Evolutionary conservation across 2,888 invertebrate genomes (phyloP).

Genomic region (Celastrina argiolus): DNA sequence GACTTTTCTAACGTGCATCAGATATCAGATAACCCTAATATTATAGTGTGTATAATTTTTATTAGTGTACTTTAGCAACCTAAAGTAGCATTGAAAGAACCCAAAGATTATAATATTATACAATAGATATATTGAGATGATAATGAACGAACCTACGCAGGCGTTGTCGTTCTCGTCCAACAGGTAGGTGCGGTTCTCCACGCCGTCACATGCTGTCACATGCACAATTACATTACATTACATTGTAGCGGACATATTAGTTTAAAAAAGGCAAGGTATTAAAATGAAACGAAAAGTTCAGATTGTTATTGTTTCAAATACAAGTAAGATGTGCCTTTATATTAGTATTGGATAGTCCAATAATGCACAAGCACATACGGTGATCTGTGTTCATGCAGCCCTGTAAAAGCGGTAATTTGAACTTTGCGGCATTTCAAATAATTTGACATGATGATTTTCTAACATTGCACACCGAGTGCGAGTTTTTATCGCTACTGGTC

Average conservation of each 20-base stretch:
- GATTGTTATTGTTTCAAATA: background rate
- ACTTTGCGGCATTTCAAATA: background rate
- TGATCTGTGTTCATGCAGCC: background rate
- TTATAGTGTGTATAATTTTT: too few species aligned
- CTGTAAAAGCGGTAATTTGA: background rate
- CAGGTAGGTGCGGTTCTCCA: slow-evolving; percentile 88
- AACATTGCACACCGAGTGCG: too few species aligned
- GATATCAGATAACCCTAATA: too few species aligned
- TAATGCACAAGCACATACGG: background rate
- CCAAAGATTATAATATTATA: background rate
- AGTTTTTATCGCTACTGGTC: too few species aligned
- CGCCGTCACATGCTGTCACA: slow-evolving; percentile 78
- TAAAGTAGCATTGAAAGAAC: background rate
- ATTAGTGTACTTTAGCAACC: too few species aligned
- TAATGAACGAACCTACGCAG: slow-evolving; percentile 69
- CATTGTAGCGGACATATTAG: background rate
- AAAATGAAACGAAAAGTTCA: background rate
- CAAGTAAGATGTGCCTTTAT: background rate
- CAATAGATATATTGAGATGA: slow-evolving; percentile 17
- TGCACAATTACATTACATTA: slow-evolving; percentile 45
- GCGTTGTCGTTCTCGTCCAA: slow-evolving; percentile 85
- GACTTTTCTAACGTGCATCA: too few species aligned
- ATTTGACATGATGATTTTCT: too few species aligned
- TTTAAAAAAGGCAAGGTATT: background rate
- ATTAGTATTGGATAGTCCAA: background rate